Evolutionary conservation across 2,888 invertebrate genomes (phyloP), one percentile per base, ranked within the genome.

Genomic region (Cataglyphis rosenhaueri): DNA sequence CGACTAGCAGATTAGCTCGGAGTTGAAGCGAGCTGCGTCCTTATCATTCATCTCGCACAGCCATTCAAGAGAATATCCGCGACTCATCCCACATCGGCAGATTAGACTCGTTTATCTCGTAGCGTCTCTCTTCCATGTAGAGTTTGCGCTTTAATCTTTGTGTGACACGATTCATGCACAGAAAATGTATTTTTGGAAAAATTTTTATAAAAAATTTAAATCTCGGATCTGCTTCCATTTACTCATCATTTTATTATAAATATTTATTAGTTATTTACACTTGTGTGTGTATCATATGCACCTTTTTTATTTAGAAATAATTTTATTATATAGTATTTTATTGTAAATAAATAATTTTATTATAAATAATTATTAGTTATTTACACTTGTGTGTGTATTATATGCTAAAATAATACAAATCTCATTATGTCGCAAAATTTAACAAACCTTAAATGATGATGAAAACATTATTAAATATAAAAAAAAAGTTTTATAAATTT

Each of bases 1-100:
- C 84, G 84, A 84, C 83, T 86, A 88, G 84, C 86, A 82, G 86
- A 83, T 70, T 83, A 86, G 65, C 82, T 84, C 52, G 65, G n/a
- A 44, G 70, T 38, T 52, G 61, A 57, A 29, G 21, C 59, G 44
- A 15, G 57, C 64, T 65, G 41, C 41, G 55, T 29, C 65, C 66
- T 84, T 84, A 82, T 84, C 82, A 59, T 76, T 38, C 65, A 84
- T 82, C 84, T 82, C 35, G 48, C 68, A 29, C 70, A 21, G 35
- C 78, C 48, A 78, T 78, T 78, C 66, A 79, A 55, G 82, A 78
- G 73, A 84, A 59, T 59, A 66, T 76, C 59, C 61, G 57, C 64
- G 62, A 59, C 41, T 74, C 57, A 73, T 64, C 76, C 78, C 52
- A 38, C 57, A n/a, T 52, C 25, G 10, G 35, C n/a, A 35, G 9